These are phyloP conservation scores for Coilia nasus DNA, from an alignment of 2,797 vertebrate genomes.

Conservation along the genomic window DNA sequence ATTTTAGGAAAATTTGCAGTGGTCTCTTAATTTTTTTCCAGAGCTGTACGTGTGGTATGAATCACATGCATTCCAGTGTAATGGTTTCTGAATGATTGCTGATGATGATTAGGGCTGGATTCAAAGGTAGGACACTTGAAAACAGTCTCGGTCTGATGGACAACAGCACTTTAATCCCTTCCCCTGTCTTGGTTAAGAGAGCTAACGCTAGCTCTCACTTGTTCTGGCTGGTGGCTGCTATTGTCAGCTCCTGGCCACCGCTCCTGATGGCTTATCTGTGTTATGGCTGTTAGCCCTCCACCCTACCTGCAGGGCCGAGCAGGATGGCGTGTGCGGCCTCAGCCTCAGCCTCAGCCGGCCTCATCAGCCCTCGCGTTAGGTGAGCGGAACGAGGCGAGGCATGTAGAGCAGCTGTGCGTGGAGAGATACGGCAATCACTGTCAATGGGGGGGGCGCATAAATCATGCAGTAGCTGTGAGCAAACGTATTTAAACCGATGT, in stretches of 20 bases:
- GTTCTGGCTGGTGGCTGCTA: background rate
- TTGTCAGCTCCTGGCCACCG: background rate
- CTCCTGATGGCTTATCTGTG: background rate
- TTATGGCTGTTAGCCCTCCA: background rate
- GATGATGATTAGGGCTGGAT: conserved; percentile 4
- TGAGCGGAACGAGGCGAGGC: background rate
- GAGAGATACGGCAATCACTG: background rate
- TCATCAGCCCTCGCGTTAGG: background rate
- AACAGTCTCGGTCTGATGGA: background rate
- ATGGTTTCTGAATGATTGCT: background rate
- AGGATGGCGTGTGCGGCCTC: background rate
- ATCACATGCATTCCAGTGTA: background rate
- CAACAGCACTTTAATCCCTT: background rate
- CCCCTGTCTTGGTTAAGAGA: background rate
- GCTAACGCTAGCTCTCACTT: background rate
- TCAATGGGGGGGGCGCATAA: conserved; percentile 8
- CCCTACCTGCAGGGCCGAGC: background rate
- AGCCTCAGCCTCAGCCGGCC: background rate
- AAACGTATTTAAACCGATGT: conserved; percentile 18
- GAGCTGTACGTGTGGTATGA: background rate
- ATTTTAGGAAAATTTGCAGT: no score
- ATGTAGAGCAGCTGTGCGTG: background rate
- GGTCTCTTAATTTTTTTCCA: no score
- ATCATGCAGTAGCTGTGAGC: background rate
- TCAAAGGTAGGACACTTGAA: background rate